These are phyloP conservation scores for Ochotona princeps DNA, from an alignment of 2,113 vertebrate species.

Conservation along the genomic window DNA sequence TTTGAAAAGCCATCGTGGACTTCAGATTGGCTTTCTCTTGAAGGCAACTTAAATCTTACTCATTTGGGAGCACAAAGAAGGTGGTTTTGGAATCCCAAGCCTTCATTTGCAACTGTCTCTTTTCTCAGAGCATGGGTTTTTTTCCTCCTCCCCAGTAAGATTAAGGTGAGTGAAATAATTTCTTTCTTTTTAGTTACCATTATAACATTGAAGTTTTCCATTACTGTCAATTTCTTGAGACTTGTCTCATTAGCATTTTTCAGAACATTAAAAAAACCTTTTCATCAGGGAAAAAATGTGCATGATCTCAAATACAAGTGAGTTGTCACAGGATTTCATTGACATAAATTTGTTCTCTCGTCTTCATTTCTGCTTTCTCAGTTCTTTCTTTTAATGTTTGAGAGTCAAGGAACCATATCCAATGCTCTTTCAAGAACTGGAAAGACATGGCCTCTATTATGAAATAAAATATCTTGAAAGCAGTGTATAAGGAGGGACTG, in stretches of 20 bases:
- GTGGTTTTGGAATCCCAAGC: constrained; percentile 64
- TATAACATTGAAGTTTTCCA: constrained; percentile 76
- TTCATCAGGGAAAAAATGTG: constrained; percentile 66
- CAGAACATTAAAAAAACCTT: constrained; percentile 42
- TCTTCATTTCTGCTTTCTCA: constrained; percentile 61
- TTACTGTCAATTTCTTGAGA: constrained; percentile 80
- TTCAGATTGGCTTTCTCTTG: constrained; percentile 69
- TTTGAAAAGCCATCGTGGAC: constrained; percentile 64
- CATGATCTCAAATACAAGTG: constrained; percentile 69
- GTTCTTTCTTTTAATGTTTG: constrained; percentile 52
- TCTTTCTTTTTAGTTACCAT: constrained; percentile 76
- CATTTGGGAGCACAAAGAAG: constrained; percentile 64
- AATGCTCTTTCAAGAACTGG: constrained; percentile 25
- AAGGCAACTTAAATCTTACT: constrained; percentile 66
- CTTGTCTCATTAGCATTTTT: constrained; percentile 80
- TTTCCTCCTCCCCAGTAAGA: constrained; percentile 62
- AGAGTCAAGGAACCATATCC: constrained; percentile 38
- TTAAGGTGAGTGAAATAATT: constrained; percentile 80
- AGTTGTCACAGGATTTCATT: constrained; percentile 74
- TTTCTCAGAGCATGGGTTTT: constrained; percentile 54
- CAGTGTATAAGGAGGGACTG: background rate
- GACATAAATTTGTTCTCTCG: constrained; percentile 68
- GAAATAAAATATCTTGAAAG: background rate
- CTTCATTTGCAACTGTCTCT: constrained; percentile 71
- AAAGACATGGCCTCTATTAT: constrained; percentile 27